These are phyloP conservation scores for Brachionus plicatilis DNA, from an alignment of 1,140 invertebrate species.

Conservation along the genomic window DNA sequence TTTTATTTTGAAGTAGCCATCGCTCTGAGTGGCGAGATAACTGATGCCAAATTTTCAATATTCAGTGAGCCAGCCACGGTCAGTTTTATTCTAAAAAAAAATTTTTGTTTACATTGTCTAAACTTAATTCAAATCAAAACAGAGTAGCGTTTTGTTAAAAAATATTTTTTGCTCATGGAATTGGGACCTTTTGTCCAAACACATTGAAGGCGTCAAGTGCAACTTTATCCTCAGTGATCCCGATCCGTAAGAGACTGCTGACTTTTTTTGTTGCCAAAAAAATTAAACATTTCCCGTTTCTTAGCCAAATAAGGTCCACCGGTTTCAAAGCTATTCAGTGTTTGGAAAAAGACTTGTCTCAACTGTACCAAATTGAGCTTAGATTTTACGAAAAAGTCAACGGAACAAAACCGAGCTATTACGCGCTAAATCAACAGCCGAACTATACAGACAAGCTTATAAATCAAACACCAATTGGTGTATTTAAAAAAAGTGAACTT, in stretches of 20 bases:
- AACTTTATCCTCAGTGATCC: neutral
- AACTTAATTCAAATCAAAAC: neutral
- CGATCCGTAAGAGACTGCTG: neutral
- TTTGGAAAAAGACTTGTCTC: slow-evolving; percentile 16
- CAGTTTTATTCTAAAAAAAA: neutral
- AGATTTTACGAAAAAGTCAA: neutral
- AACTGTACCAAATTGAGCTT: neutral
- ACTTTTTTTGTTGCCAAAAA: neutral
- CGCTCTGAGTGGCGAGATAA: slow-evolving; percentile 1
- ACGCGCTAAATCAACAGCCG: neutral
- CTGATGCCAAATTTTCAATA: slow-evolving; percentile 27
- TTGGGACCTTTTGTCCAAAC: slow-evolving; percentile 14
- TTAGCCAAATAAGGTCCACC: neutral
- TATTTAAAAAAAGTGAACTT: slow-evolving; percentile 14
- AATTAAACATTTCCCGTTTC: neutral
- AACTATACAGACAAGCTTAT: neutral
- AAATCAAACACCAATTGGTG: slow-evolving; percentile 21
- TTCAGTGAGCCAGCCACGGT: slow-evolving; percentile 15
- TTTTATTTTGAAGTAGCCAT: slow-evolving; percentile 26
- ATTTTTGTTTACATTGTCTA: neutral
- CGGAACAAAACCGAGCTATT: neutral
- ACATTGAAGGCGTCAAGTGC: neutral
- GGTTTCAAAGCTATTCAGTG: neutral
- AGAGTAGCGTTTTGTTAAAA: slow-evolving; percentile 14
- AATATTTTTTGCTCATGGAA: slow-evolving; percentile 33